phyloP scores from a whole-genome alignment of 2,113 vertebrate genomes.

The Eptatretus burgeri region DNA sequence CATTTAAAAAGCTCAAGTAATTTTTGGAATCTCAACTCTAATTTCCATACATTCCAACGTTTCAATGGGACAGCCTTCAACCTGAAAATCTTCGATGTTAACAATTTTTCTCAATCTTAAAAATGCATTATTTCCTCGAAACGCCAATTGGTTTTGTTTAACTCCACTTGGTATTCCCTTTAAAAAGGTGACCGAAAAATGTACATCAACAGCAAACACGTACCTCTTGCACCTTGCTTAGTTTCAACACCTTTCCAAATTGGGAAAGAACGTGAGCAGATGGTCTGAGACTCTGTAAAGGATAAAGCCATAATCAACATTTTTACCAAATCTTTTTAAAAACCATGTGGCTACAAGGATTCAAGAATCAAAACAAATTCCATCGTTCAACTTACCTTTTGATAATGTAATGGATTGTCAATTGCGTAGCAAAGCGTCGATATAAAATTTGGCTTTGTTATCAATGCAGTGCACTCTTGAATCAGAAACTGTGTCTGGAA shows the following conservation, averaged over 20 bases:
- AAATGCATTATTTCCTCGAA: no score
- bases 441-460: slow-evolving; percentile 98
- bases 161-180: no score
- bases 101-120: no score
- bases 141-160: no score
- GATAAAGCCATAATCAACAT: slow-evolving; percentile 7
- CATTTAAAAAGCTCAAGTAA: no score
- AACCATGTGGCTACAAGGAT: neutral
- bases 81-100: no score
- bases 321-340: neutral
- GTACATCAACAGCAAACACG: slow-evolving; percentile 9
- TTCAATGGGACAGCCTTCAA: no score
- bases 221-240: slow-evolving; percentile 98
- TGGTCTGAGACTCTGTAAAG: slow-evolving; percentile 85
- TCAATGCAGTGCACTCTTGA: slow-evolving; percentile 92
- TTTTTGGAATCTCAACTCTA: no score
- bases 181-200: no score
- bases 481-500: slow-evolving; percentile 96
- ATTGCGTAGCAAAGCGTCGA: slow-evolving; percentile 95
- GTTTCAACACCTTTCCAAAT: slow-evolving; percentile 96
- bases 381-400: slow-evolving; percentile 41
- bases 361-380: neutral
- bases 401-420: slow-evolving; percentile 97
- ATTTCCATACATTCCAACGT: no score
- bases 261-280: slow-evolving; percentile 85